Evolutionary conservation across 2,113 vertebrate species (phyloP), one percentile per base, ranked within the genome.

Genomic region (Archocentrus centrarchus): DNA sequence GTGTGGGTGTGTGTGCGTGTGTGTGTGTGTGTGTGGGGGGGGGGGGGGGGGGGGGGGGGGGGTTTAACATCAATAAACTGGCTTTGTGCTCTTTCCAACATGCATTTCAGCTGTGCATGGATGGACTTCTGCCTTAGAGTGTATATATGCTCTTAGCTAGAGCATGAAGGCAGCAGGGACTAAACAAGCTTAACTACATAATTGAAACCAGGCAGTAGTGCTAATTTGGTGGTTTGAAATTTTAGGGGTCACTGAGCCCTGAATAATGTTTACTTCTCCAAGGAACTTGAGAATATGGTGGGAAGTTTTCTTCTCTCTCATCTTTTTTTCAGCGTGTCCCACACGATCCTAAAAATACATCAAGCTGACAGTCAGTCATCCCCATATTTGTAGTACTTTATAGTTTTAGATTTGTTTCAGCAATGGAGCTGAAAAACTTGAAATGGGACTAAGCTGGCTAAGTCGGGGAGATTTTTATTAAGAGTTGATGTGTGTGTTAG

Each of bases 121-220:
- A 63, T 18, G 11, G 0, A 44, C 2, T 55, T 41, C 11, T 57
- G 7, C 9, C 6, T 32, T 80, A 32, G 75, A 63, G 30, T 30
- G 30, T 30, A 3, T 30, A 4, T 3, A 30, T 30, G 30, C 30
- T 53, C 17, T 32, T 32, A 20, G 39, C 2, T 0, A 17, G 14
- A 77, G 22, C 55, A 82, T n/a, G 53, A 35, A 64, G 81, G 73
- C 78, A 84, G 57, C 58, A 17, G 77, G 79, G 88, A 88, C 70
- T 78, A 63, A 88, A 75, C 22, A 35, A 59, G 80, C 55, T 5
- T 30, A 83, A 63, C n/a, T 30, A 47, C 22, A 91, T 91, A 92
- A 95, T 92, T 93, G 86, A 35, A 88, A 85, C 39, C 93, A 92
- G 91, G 17, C 84, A 27, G 22, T 60, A 47, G 59, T 37, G 37